Base-by-base conservation (phyloP, 2,888 invertebrate species). In the Troides aeacus region DNA sequence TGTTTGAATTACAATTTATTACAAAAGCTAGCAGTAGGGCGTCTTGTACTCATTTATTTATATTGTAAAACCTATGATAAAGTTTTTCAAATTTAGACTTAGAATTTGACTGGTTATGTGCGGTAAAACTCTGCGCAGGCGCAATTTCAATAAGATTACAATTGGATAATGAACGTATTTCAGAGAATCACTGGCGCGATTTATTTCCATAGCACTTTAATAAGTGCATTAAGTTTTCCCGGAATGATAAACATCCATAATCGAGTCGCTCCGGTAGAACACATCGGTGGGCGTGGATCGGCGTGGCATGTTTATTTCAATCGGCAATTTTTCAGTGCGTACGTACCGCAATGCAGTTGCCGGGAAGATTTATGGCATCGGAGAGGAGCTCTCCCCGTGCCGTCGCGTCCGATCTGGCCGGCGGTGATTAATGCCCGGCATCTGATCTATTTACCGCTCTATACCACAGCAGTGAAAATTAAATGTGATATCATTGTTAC, bases 271-370 rank as follows among this genome's bases (percentile, higher is more conserved):
- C 72, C 70, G 61, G 68, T 68, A 71, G 72, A 73, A 74, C 74
- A 75, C 73, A 75, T 70, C 68, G 73, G 79, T 78, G 79, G 80
- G 81, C 83, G 82, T 83, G 30, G 82, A 81, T 81, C 83, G 76
- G 74, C 73, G 73, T 75, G 77, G 75, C 86, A 84, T 84, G 87
- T 88, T 87, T 88, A 87, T 87, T 88, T 82, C 82, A 84, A 86
- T 87, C 82, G 81, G 82, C 84, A 87, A 87, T 90, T 88, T 90
- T 89, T 89, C 88, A 89, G 83, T 82, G 79, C 77, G 75, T 78
- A 74, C 77, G 82, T 80, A 79, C 84, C 80, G 88, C 89, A 87
- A 81, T 89, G 90, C 89, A 86, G 88, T 86, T 83, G 85, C 83
- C 78, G 76, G 76, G 73, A 77, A 89, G 88, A 89, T 89, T 89